Conservation (phyloP, 2,113 vertebrate species). For the Pantherophis guttatus region DNA sequence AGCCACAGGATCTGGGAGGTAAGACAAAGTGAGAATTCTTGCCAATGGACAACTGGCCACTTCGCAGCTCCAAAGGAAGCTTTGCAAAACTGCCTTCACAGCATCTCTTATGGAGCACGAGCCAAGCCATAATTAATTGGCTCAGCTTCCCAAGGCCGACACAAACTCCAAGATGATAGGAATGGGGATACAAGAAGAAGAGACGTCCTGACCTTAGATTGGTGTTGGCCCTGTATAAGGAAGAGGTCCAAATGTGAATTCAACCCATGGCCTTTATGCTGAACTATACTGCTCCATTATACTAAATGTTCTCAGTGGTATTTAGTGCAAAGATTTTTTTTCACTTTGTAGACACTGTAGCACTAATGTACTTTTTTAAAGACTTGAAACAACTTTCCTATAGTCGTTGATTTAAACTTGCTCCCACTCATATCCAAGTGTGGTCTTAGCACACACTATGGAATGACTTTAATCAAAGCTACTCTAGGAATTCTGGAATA, state of each 20-base stretch:
- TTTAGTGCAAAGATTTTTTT: not conserved
- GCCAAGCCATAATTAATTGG: not conserved
- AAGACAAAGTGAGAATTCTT: not conserved
- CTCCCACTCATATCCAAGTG: slow-evolving; percentile 27
- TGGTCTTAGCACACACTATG: not conserved
- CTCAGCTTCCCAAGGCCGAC: not conserved
- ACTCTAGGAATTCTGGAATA: slow-evolving; percentile 29
- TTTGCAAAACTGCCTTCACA: not conserved
- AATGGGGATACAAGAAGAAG: not conserved
- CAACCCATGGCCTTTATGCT: not conserved
- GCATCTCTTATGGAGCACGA: not conserved
- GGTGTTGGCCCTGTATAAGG: not conserved
- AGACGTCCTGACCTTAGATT: not conserved
- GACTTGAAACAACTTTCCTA: slow-evolving; percentile 1
- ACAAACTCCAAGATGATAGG: not conserved
- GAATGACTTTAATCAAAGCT: slow-evolving; percentile 28
- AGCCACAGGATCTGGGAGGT: not conserved
- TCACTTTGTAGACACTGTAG: not conserved
- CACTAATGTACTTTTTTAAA: slow-evolving; percentile 1
- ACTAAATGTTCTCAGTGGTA: not conserved
- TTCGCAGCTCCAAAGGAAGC: not conserved
- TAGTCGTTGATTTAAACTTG: not conserved
- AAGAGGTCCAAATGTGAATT: not conserved
- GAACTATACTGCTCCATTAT: not conserved
- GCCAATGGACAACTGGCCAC: not conserved